Evolutionary conservation across 2,888 invertebrate genomes (phyloP).

Genomic region (Ichneumoninae sp.): DNA sequence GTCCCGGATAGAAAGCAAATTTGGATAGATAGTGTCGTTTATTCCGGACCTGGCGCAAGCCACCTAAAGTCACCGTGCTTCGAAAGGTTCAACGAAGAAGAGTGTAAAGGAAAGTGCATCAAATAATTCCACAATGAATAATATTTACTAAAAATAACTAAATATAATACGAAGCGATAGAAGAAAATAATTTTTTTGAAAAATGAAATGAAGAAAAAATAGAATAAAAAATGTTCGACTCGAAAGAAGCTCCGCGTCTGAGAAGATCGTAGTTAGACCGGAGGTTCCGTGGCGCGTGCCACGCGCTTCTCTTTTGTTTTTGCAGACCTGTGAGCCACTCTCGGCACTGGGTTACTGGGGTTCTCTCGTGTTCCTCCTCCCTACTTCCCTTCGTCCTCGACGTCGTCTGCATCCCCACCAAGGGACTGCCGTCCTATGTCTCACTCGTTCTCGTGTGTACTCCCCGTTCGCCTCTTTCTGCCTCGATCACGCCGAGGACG

Average conservation of each 20-base stretch:
- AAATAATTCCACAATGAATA: too few species aligned
- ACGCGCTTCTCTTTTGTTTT: constrained; percentile 82
- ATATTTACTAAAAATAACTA: too few species aligned
- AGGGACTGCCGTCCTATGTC: constrained; percentile 42
- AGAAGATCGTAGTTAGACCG: constrained; percentile 49
- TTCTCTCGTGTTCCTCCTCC: constrained; percentile 76
- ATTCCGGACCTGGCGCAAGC: too few species aligned
- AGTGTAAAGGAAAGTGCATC: too few species aligned
- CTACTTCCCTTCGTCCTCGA: constrained; percentile 72
- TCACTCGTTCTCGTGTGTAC: constrained; percentile 42
- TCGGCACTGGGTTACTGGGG: constrained; percentile 83
- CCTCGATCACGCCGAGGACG: constrained; percentile 68
- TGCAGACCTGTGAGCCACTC: constrained; percentile 79
- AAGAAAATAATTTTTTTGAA: background rate
- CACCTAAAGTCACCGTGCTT: too few species aligned
- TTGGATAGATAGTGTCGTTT: too few species aligned
- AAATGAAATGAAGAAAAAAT: background rate
- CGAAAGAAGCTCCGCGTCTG: constrained; percentile 10
- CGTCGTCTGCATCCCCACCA: constrained; percentile 61
- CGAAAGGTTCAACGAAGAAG: too few species aligned
- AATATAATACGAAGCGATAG: background rate
- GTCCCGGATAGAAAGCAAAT: background rate
- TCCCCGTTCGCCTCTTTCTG: constrained; percentile 56
- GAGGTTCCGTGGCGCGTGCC: constrained; percentile 77
- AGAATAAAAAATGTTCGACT: background rate